Base-by-base conservation (phyloP, 1,140 invertebrate species). In the Ptiloglossa arizonensis region DNA sequence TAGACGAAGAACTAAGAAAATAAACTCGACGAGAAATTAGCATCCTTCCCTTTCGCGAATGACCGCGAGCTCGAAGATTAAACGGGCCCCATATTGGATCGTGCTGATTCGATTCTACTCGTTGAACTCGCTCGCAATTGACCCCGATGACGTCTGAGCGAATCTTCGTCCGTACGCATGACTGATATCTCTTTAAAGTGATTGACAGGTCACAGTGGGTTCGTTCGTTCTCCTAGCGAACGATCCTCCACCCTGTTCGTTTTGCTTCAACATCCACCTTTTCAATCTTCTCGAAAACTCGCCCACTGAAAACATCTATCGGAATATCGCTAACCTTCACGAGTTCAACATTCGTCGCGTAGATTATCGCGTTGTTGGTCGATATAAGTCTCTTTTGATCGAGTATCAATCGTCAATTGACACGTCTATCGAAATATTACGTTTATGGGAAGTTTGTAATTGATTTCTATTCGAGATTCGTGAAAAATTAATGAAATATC, bases 41-140 rank as follows among this genome's bases (percentile, higher is more conserved):
- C 72, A 56, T 66, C 35, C 27, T 57, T 9, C 50, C 35, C 11
- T 11, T 24, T 19, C 38, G 22, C 3, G 38, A 67, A 57, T 59
- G 35, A 44, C 22, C 41, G 29, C 38, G 38, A 5, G 29, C 4
- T n/a, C 9, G n/a, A 67, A 67, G 38, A 56, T 54, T 32, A 56
- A 66, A 66, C 60, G 60, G 22, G 8, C 35, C 48, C 24, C 62
- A 67, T 66, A 66, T 74, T 67, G 71, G 71, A 56, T 67, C 71
- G 62, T 66, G 62, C 71, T 66, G 71, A 74, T 74, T 74, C 48
- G 71, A 74, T 74, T 67, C 62, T 44, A 44, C 35, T 74, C 62
- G 71, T 74, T 74, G 24, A 68, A 67, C 63, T 24, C 19, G 62
- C 35, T 22, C 35, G 19, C 71, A 66, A 74, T 74, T 74, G 62